phyloP scores from a whole-genome alignment of 2,797 vertebrate species.

The Florisuga fusca region DNA sequence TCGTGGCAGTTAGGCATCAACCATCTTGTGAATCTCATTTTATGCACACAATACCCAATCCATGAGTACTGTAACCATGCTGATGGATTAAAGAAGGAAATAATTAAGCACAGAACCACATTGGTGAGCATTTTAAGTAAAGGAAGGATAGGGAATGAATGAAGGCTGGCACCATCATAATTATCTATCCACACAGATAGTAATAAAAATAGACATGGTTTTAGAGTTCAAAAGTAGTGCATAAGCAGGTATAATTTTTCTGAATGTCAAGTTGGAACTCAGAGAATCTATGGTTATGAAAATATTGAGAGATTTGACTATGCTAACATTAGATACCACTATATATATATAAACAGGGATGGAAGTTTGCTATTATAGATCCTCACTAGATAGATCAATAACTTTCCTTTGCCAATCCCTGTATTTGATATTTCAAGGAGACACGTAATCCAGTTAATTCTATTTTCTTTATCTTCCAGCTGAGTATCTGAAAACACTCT shows the following conservation, averaged over 20 bases:
- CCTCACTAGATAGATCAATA: neutral
- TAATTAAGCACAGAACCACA: neutral
- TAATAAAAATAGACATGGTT: neutral
- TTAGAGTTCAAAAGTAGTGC: neutral
- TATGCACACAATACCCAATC: neutral
- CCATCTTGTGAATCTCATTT: neutral
- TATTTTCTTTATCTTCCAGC: neutral
- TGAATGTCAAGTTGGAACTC: neutral
- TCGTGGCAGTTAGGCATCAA: neutral
- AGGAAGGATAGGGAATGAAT: neutral
- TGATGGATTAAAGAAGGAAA: neutral
- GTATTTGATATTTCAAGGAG: neutral
- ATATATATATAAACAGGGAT: neutral
- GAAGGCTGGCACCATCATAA: neutral
- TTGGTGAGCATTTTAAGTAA: neutral
- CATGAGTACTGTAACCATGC: neutral
- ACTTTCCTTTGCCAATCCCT: neutral
- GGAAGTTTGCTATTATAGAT: neutral
- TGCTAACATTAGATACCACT: neutral
- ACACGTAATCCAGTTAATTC: neutral
- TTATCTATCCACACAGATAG: neutral
- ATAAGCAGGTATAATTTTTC: neutral
- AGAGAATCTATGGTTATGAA: neutral
- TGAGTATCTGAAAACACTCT: slow-evolving; percentile 3
- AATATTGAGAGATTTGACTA: neutral